Conservation (phyloP, 2,888 invertebrate species). For the Stenodema calcarata region DNA sequence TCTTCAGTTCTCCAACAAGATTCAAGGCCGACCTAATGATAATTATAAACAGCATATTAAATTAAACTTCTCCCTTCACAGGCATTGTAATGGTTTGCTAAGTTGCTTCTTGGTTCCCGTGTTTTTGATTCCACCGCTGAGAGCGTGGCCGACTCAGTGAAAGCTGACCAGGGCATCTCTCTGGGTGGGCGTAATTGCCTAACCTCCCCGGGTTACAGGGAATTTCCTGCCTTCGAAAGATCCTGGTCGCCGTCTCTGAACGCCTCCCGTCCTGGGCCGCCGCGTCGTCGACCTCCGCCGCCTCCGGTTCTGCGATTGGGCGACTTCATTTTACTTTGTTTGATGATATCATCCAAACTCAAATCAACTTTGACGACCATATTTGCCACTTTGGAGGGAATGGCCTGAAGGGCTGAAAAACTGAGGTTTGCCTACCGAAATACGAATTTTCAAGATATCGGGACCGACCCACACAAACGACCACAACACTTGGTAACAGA, state of each 20-base stretch:
- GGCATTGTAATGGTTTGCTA: too few relatives aligned
- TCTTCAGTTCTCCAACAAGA: too few relatives aligned
- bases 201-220: too few relatives aligned
- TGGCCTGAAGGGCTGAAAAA: not conserved
- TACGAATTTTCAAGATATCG: not conserved
- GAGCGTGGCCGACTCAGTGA: too few relatives aligned
- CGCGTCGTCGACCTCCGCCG: constrained; percentile 66
- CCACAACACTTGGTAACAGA: not conserved
- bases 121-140: too few relatives aligned
- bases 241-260: constrained; percentile 64
- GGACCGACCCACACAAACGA: not conserved
- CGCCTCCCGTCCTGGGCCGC: constrained; percentile 61
- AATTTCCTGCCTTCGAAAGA: constrained; percentile 65
- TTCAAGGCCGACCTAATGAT: too few relatives aligned
- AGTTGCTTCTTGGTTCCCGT: too few relatives aligned
- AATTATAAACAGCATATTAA: too few relatives aligned
- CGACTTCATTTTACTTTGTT: constrained; percentile 76
- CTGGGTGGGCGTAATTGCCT: too few relatives aligned
- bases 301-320: constrained; percentile 60
- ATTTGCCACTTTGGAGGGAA: not conserved
- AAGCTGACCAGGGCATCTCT: too few relatives aligned
- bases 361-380: constrained; percentile 95
- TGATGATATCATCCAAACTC: constrained; percentile 97
- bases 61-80: too few relatives aligned
- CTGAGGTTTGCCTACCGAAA: not conserved